Evolutionary conservation across 2,113 vertebrate species (phyloP), one percentile per base, ranked within the genome.

Genomic region (Urocynchramus pylzowi): DNA sequence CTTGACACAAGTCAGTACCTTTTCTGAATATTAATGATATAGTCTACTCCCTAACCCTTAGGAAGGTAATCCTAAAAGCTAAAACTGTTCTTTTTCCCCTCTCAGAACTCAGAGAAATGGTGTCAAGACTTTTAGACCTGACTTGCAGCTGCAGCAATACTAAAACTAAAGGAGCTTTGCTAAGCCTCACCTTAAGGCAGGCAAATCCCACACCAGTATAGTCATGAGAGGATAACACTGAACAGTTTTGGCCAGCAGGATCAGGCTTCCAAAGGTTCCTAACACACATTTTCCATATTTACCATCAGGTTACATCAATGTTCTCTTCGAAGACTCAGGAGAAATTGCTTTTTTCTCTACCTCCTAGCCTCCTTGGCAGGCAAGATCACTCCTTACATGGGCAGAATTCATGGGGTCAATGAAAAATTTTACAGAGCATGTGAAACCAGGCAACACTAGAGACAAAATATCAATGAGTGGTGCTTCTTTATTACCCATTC

Each of bases 1-100:
- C 33, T 45, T 91, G 87, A 74, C 87, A 87, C 45, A 91, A 82
- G 77, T 19, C 65, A 69, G n/a, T 61, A 77, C 59, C 33, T 90
- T 83, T 89, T 65, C 84, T 0, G 45, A 96, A 89, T 94, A 77
- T 57, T 80, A 87, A 95, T 54, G 27, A 50, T 13, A 30, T 2
- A 0, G 9, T 33, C 28, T 79, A 45, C 14, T 74, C 52, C 27
- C 65, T 37, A 47, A 35, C 44, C 81, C 67, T 93, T 79, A 76
- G 26, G 91, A 89, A 82, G 22, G 1, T 27, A 77, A 61, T 35
- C 10, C 19, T 79, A 82, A 67, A 77, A 92, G 9, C 22, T 89
- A 33, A 52, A 89, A 67, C 19, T n/a, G 30, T 7, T 80, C 12
- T 39, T 90, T 67, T 81, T 42, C 11, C 3, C 28, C 11, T 50